Percentiles rank a stretch among this genome's conserved stretches.
Conservation (phyloP, 2,888 invertebrate genomes). For the Anaspis maculata region DNA sequence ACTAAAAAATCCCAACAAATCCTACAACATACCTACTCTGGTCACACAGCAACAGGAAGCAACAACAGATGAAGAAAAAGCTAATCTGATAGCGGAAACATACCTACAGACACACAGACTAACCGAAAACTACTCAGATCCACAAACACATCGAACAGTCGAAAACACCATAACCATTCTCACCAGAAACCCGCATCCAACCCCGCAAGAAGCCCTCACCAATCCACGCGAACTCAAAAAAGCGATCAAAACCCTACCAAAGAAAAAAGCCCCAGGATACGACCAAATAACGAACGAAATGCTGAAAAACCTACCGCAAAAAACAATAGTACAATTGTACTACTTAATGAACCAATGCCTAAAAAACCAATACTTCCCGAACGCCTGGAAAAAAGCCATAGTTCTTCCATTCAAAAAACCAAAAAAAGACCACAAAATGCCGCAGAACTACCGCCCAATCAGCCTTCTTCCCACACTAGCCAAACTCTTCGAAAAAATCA, state of each 20-base stretch:
- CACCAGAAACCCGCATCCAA: too few relatives aligned
- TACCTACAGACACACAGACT: too few relatives aligned
- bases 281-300: background rate
- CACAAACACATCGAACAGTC: background rate
- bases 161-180: too few relatives aligned
- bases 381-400: background rate
- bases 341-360: background rate
- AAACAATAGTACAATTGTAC: background rate
- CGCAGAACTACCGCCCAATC: too few relatives aligned
- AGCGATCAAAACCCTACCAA: background rate
- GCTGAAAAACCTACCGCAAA: background rate
- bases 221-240: background rate
- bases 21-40: background rate
- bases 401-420: too few relatives aligned
- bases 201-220: background rate
- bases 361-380: background rate
- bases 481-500: background rate
- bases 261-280: background rate
- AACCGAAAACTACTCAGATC: too few relatives aligned
- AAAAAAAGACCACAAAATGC: too few relatives aligned
- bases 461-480: too few relatives aligned
- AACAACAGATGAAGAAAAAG: background rate
- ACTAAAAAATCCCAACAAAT: background rate
- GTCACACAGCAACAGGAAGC: background rate
- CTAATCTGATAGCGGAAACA: too few relatives aligned